These are phyloP conservation scores for Drosophila tripunctata DNA, from an alignment of 2,888 invertebrate genomes.

Conservation along the genomic window DNA sequence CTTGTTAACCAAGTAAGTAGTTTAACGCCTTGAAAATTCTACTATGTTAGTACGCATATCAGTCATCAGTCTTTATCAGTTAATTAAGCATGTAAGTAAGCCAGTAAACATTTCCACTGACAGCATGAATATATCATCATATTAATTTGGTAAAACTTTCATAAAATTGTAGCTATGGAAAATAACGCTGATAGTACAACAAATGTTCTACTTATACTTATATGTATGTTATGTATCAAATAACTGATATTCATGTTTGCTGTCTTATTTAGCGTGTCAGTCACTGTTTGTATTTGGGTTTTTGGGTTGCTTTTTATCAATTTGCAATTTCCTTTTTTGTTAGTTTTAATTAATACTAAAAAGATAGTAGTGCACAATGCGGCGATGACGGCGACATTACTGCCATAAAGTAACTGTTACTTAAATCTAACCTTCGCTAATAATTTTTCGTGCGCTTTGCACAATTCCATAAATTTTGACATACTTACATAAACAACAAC, in stretches of 20 bases:
- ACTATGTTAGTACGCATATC: conserved; percentile 8
- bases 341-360: conserved; percentile 76
- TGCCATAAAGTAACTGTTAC: conserved; percentile 59
- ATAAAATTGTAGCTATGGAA: background rate
- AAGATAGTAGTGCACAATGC: conserved; percentile 65
- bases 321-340: conserved; percentile 72
- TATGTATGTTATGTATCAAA: background rate
- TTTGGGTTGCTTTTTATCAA: conserved; percentile 58
- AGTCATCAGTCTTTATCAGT: conserved; percentile 36
- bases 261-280: conserved; percentile 34
- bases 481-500: conserved; percentile 45
- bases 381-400: conserved; percentile 20
- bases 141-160: conserved; percentile 2
- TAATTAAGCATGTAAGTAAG: conserved; percentile 46
- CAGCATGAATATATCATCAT: background rate
- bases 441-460: conserved; percentile 60
- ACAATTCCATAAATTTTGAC: conserved; percentile 69
- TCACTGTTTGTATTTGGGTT: conserved; percentile 38
- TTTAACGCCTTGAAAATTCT: conserved; percentile 18
- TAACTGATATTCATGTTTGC: conserved; percentile 12
- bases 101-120: conserved; percentile 17
- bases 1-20: conserved; percentile 29
- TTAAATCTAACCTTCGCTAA: conserved; percentile 60
- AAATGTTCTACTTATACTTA: background rate
- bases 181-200: conserved; percentile 1